phyloP scores from a whole-genome alignment of 2,888 invertebrate genomes.

The Torymus aiolomorphi region DNA sequence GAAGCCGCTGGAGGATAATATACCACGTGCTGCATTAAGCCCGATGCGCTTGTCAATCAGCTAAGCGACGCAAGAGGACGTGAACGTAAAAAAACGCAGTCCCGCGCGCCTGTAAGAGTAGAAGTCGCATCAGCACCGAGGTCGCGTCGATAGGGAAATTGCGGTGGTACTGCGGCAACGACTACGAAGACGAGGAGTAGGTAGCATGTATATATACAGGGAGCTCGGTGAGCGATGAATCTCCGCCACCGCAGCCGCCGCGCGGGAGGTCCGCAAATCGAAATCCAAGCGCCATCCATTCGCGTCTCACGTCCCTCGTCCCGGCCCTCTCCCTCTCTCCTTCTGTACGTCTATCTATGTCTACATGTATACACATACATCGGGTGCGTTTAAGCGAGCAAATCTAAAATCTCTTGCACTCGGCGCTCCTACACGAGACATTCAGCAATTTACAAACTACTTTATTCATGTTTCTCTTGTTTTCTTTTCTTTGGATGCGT shows the following conservation, averaged over 20 bases:
- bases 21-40: neutral
- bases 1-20: no score
- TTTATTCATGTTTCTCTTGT: no score
- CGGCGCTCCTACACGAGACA: no score
- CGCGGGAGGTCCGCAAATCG: conserved; percentile 10
- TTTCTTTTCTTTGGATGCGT: no score
- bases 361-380: neutral
- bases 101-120: neutral
- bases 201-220: neutral
- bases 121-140: neutral
- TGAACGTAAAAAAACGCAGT: neutral
- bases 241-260: neutral
- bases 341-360: neutral
- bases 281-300: conserved; percentile 37
- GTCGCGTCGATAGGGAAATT: conserved; percentile 36
- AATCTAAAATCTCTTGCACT: neutral
- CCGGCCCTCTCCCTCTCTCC: neutral
- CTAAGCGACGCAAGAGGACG: neutral
- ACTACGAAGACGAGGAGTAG: neutral
- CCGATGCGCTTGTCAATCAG: conserved; percentile 17
- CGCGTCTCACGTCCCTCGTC: neutral
- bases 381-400: no score
- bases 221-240: conserved; percentile 1
- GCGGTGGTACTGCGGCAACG: neutral
- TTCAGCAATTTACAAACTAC: no score